Conservation (phyloP, 2,797 vertebrate genomes). For the Pyrrhura leucotis region DNA sequence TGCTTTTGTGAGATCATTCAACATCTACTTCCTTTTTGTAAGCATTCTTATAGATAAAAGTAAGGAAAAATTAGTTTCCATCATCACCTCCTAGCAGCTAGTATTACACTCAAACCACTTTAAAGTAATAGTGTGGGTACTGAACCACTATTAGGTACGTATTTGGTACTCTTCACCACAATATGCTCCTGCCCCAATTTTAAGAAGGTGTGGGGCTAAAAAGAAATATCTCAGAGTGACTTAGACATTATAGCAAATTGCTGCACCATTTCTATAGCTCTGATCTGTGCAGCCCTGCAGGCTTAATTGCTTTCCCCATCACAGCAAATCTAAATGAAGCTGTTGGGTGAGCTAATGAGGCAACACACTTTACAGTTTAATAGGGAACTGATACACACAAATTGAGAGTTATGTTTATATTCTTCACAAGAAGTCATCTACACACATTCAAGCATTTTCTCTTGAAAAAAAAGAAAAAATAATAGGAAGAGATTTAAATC, state of each 20-base stretch:
- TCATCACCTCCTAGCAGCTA: neutral
- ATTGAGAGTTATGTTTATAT: neutral
- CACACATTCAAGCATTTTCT: neutral
- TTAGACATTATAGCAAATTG: slow-evolving; percentile 3
- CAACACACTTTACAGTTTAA: neutral
- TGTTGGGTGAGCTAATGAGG: neutral
- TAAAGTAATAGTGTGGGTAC: neutral
- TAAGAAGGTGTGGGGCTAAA: neutral
- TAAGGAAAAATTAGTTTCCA: neutral
- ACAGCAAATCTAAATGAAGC: slow-evolving; percentile 11
- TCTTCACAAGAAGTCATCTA: neutral
- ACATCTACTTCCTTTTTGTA: neutral
- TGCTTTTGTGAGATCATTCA: neutral
- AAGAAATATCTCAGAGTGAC: neutral
- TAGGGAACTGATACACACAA: neutral
- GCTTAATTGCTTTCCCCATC: slow-evolving; percentile 18
- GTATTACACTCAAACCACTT: neutral
- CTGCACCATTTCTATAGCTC: slow-evolving; percentile 19
- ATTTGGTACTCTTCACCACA: neutral
- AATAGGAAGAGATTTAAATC: neutral
- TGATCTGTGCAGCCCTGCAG: slow-evolving; percentile 15
- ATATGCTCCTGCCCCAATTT: neutral
- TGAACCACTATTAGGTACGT: neutral
- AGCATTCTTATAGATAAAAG: neutral
- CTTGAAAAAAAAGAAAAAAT: neutral